phyloP scores from a whole-genome alignment of 2,888 invertebrate genomes.

The Seira ritae region DNA sequence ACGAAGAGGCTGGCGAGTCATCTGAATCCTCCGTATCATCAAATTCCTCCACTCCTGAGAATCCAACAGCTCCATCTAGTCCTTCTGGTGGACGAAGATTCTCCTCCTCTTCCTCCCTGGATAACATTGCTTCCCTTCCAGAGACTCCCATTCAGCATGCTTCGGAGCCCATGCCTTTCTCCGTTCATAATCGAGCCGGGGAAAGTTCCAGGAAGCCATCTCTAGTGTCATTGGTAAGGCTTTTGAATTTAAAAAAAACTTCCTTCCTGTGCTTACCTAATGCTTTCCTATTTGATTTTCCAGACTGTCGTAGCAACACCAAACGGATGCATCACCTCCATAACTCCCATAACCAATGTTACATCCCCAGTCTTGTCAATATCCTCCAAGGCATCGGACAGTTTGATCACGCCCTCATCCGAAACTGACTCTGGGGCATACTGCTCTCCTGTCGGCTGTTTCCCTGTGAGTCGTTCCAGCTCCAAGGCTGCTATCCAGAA shows the following conservation, averaged over 20 bases:
- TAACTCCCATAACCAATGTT: slow-evolving; percentile 27
- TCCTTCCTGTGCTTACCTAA: too few species aligned
- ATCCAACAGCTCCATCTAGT: background rate
- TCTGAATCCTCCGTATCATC: slow-evolving; percentile 56
- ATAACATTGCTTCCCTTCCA: slow-evolving; percentile 56
- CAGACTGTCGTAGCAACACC: slow-evolving; percentile 63
- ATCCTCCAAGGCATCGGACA: background rate
- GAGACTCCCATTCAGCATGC: slow-evolving; percentile 42
- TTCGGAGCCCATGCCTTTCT: background rate
- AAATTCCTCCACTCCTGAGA: slow-evolving; percentile 19
- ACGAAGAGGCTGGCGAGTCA: slow-evolving; percentile 77
- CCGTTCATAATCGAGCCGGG: slow-evolving; percentile 30
- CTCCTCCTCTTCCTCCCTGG: too few species aligned
- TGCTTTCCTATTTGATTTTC: too few species aligned
- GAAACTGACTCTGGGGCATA: background rate
- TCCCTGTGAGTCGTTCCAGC: too few species aligned
- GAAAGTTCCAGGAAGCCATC: slow-evolving; percentile 65
- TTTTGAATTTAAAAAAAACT: background rate
- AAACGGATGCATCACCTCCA: slow-evolving; percentile 37
- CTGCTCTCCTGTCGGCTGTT: too few species aligned
- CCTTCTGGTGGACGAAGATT: too few species aligned
- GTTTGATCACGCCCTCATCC: background rate
- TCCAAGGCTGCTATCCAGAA: too few species aligned
- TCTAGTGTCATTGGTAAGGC: slow-evolving; percentile 68
- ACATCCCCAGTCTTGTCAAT: background rate